A percentile compares a stretch with the other conserved stretches of the same genome.
Conservation (phyloP, 2,888 invertebrate species). For the Nemoura dubitans region DNA sequence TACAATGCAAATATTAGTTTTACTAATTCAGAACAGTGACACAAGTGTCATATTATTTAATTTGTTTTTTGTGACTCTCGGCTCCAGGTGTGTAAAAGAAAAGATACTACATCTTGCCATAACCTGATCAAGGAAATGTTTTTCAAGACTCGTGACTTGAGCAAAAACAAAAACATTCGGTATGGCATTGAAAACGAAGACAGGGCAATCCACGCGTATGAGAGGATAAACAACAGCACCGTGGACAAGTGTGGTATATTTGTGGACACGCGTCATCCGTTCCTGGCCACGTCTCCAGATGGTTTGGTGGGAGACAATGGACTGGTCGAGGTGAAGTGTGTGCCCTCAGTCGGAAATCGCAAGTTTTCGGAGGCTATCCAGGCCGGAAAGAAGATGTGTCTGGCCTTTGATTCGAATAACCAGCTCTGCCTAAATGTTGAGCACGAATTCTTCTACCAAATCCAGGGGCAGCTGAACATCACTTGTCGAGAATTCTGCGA, state of each 20-base stretch:
- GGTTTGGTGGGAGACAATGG: constrained; percentile 3
- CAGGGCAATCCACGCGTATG: not conserved
- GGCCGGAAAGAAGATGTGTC: not conserved
- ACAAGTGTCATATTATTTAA: no score
- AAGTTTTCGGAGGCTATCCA: not conserved
- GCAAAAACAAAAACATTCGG: no score
- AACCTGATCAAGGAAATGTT: not conserved
- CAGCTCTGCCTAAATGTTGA: not conserved
- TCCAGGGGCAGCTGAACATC: constrained; percentile 20
- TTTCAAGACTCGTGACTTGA: not conserved
- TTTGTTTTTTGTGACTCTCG: no score
- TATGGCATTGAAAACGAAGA: not conserved
- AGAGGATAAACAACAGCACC: not conserved
- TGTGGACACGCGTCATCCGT: constrained; percentile 1
- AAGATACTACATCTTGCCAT: not conserved
- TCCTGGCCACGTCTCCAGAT: not conserved
- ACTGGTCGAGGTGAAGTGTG: not conserved
- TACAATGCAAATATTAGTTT: no score
- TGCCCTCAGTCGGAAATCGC: not conserved
- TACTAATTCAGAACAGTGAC: no score
- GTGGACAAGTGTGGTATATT: not conserved
- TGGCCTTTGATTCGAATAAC: not conserved
- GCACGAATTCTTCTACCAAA: not conserved
- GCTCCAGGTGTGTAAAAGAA: not conserved
- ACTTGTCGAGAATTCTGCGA: not conserved